Conservation (phyloP, 1,140 invertebrate genomes). For the Lineus longissimus region DNA sequence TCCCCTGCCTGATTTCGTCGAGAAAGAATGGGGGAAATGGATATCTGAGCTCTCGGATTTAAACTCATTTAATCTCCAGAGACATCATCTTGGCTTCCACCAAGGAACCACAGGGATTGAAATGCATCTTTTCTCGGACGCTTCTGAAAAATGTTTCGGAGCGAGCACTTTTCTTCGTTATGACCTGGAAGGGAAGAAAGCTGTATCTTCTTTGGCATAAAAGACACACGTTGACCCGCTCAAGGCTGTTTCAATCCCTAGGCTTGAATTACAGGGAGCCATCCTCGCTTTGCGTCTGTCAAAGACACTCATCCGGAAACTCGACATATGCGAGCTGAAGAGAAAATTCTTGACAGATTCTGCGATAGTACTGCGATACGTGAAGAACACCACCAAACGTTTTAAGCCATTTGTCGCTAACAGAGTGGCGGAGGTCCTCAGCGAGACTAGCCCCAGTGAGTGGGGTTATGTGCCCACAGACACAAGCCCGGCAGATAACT, state of each 20-base stretch:
- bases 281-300: background rate
- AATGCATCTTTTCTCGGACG: constrained; percentile 10
- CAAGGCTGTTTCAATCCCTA: background rate
- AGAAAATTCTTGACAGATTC: constrained; percentile 1
- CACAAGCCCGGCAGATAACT: background rate
- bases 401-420: constrained; percentile 10
- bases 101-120: background rate
- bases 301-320: background rate
- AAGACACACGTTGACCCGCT: background rate
- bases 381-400: background rate
- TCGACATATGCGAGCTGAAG: background rate
- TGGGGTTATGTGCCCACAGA: background rate
- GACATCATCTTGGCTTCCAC: constrained; percentile 5
- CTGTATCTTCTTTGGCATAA: background rate
- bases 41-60: constrained; percentile 9
- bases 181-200: background rate
- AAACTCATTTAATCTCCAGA: background rate
- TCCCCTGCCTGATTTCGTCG: background rate
- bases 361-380: background rate
- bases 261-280: background rate
- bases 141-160: constrained; percentile 9
- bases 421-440: background rate
- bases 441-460: background rate
- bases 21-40: constrained; percentile 7
- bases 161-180: background rate